Percentiles rank a stretch among this genome's conserved stretches.
Evolutionary conservation across 92 coral and sea anemone species (phyloP).

Genomic region (Epizoanthus illoricatus): DNA sequence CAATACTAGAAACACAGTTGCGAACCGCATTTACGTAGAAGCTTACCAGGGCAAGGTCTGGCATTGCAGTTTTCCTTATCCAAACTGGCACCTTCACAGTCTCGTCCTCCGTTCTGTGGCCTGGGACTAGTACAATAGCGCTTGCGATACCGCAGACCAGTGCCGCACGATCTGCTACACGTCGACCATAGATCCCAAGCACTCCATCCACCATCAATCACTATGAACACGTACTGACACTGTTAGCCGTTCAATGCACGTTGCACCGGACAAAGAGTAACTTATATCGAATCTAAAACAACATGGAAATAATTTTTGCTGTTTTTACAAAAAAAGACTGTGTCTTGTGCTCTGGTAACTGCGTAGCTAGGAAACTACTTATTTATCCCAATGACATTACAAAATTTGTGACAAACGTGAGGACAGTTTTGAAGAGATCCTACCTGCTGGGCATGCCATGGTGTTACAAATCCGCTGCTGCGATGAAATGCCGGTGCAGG

Average conservation of each 20-base stretch:
- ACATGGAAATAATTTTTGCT: too few species aligned
- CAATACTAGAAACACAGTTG: too few species aligned
- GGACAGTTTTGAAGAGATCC: not conserved
- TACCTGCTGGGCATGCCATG: conserved; percentile 18
- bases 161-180: conserved; percentile 2
- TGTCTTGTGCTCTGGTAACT: too few species aligned
- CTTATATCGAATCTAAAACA: too few species aligned
- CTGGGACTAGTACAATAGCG: not conserved
- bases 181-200: conserved; percentile 4
- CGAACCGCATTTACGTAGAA: too few species aligned
- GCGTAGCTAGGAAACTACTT: too few species aligned
- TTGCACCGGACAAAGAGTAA: too few species aligned
- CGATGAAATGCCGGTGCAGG: conserved; percentile 33
- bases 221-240: not conserved
- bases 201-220: conserved; percentile 9
- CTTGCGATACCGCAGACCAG: not conserved
- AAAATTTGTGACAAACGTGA: too few species aligned
- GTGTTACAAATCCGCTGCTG: conserved; percentile 23
- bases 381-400: too few species aligned
- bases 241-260: too few species aligned
- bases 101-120: not conserved
- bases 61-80: not conserved
- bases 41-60: not conserved
- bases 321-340: too few species aligned
- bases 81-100: not conserved